These are phyloP conservation scores for Agrypnus murinus DNA, from an alignment of 2,888 invertebrate species.

Conservation along the genomic window DNA sequence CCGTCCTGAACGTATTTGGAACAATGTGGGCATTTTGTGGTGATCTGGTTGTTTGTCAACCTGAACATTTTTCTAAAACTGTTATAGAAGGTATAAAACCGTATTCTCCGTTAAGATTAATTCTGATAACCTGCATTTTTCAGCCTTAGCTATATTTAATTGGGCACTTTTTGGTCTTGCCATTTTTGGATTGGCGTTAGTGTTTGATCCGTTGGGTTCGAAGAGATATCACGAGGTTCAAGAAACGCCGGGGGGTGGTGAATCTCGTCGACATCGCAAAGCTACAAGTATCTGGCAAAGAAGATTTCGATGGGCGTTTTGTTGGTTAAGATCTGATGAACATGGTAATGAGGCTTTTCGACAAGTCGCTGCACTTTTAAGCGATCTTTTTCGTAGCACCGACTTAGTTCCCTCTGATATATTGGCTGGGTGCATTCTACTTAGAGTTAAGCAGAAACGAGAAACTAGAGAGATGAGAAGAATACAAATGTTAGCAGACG, in stretches of 20 bases:
- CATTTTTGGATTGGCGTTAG: constrained; percentile 83
- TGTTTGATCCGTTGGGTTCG: constrained; percentile 88
- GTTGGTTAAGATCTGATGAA: constrained; percentile 82
- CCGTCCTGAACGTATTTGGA: constrained; percentile 86
- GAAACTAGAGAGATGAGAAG: constrained; percentile 82
- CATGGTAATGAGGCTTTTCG: constrained; percentile 86
- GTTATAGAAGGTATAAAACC: constrained; percentile 78
- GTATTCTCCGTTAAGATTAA: too few species aligned
- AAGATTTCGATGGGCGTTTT: constrained; percentile 82
- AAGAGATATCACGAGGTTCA: constrained; percentile 77
- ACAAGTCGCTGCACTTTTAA: constrained; percentile 85
- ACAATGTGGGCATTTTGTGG: constrained; percentile 86
- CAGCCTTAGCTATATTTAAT: constrained; percentile 85
- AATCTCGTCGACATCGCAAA: constrained; percentile 80
- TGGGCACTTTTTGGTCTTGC: constrained; percentile 86
- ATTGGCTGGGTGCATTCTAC: constrained; percentile 89
- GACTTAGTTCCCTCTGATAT: constrained; percentile 93
- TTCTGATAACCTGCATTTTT: too few species aligned
- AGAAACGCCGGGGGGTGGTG: constrained; percentile 76
- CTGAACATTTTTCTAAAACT: constrained; percentile 80
- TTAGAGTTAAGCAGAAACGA: constrained; percentile 84
- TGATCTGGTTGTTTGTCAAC: constrained; percentile 79
- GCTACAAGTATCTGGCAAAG: constrained; percentile 84
- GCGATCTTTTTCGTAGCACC: constrained; percentile 86
- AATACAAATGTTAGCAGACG: constrained; percentile 77